Base-by-base conservation (phyloP, 2,888 invertebrate genomes). In the Theodoxus fluviatilis region DNA sequence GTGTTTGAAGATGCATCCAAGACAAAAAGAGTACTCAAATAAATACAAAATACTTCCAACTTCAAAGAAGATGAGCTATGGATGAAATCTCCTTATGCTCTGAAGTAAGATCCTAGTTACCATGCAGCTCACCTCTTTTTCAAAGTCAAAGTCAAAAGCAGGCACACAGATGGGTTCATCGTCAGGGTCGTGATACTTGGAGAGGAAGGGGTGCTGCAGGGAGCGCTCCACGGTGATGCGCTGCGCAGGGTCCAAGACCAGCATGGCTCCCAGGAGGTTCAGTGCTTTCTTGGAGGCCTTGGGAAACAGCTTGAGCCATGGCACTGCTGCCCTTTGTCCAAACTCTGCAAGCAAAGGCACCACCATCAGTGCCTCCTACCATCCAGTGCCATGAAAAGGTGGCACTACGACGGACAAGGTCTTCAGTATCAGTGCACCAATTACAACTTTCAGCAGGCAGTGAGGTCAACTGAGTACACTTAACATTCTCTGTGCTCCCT, bases 111-210 rank as follows among this genome's bases (percentile, higher is more conserved):
- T n/a, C 43, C 7, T 33, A 38, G n/a, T 2, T 0, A 47, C 3
- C 3, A 18, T 28, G 1, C 15, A 35, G 1, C 75, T 71, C 40
- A 85, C 85, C 80, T 85, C 77, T 66, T 85, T 82, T 72, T 86
- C 86, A 80, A 86, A 86, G 69, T 83, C 82, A 77, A 86, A 86
- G 73, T 86, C 81, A 73, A 86, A 86, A 1, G 79, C 75, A 22
- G 84, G 85, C 4, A 82, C 79, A 77, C 86, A 86, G 52, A 84
- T 80, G 3, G 87, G 87, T 73, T 88, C 88, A 76, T 86, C 85
- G 68, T 84, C 83, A 3, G 86, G 85, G 72, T 88, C 88, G 71
- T 88, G 88, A 73, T 89, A 89, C 61, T 85, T 83, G 61, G 83
- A 83, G 67, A 89, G 79, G 76, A 86, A 89, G 3, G 86, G 86